Base-by-base conservation (phyloP, 2,797 vertebrate genomes). In the Molothrus ater region DNA sequence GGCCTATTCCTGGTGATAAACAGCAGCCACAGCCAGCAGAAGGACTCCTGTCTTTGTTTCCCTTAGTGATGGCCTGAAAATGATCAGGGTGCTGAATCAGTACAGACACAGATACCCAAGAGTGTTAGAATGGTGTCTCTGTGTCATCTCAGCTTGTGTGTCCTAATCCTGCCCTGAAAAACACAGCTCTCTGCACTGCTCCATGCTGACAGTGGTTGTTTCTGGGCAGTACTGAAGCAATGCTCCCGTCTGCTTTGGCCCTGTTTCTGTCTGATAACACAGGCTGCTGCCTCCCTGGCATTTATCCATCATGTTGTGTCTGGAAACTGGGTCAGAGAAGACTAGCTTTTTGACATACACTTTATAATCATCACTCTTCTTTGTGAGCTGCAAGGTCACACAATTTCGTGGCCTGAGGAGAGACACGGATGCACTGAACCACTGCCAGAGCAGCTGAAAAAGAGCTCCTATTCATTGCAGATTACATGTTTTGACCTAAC, bases 361-460 rank as follows among this genome's bases (percentile, higher is more conserved):
- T 95, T 93, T 88, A 47, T 70, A 92, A 87, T 93, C 19, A 28
- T 95, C 91, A 93, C 65, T 94, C 53, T 96, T 94, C 85, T 92
- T 92, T 93, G 65, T 85, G 50, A 85, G 51, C 43, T 92, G 75
- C 91, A 95, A 96, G 94, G 94, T 96, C 96, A 94, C 71, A 93
- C 28, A n/a, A 96, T 93, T 91, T 66, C 47, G 82, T 96, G 95
- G 94, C 91, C 96, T 88, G 94, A 97, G 94, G 92, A 96, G 86
- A 95, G 89, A 84, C 90, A 90, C 72, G 78, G 90, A 96, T 57
- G 54, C 73, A 89, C 90, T 95, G 95, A 96, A 94, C 45, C 69
- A 75, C 83, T 95, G 93, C 92, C 94, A 96, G 80, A 92, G 79
- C 76, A 89, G 74, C 85, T 93, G 94, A 95, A 95, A 90, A 96